A percentile compares a stretch with the other conserved stretches of the same genome.
Conservation (phyloP, 2,113 vertebrate genomes). For the Grallaria varia region DNA sequence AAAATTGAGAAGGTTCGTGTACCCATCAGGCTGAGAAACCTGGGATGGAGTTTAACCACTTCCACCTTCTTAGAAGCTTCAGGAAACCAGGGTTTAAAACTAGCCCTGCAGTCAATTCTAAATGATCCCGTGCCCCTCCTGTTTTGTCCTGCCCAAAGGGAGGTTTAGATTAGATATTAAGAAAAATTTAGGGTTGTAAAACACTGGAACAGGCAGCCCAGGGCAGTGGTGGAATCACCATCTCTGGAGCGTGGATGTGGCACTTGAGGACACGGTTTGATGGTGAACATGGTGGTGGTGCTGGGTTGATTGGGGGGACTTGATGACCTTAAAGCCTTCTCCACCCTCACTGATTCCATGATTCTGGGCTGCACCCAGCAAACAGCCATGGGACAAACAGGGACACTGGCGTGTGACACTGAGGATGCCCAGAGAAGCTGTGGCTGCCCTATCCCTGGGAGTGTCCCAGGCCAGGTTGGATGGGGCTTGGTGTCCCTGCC, state of each 20-base stretch:
- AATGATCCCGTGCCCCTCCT: background rate
- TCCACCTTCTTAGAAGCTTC: background rate
- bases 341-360: background rate
- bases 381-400: background rate
- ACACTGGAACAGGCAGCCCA: background rate
- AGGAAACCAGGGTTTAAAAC: background rate
- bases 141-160: no score
- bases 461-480: background rate
- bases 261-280: background rate
- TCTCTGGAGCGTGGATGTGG: background rate
- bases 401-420: background rate
- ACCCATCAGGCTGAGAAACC: background rate
- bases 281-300: background rate
- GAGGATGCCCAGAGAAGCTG: background rate
- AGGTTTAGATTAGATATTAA: accelerated
- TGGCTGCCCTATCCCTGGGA: background rate
- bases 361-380: background rate
- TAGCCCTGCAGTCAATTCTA: background rate
- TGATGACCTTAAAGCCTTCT: background rate
- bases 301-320: background rate
- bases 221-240: background rate
- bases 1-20: background rate
- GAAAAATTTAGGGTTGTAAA: accelerated
- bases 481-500: background rate
- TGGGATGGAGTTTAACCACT: background rate